Evolutionary conservation across 2,888 invertebrate genomes (phyloP).

Genomic region (Ariolimax columbianus): DNA sequence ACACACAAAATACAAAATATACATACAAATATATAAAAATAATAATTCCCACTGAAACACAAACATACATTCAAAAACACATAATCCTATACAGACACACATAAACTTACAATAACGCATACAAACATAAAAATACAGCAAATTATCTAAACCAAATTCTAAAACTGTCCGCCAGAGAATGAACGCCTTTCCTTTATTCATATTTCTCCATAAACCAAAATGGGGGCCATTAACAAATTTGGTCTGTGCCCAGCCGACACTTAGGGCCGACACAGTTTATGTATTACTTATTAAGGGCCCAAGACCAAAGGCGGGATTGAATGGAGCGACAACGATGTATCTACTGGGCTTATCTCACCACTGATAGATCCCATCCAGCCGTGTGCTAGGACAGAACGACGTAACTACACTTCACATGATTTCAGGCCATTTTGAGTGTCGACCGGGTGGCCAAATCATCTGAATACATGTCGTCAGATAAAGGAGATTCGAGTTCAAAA

Average conservation of each 20-base stretch:
- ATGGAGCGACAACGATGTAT: slow-evolving; percentile 22
- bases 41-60: neutral
- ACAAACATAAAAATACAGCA: neutral
- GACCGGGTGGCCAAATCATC: no score
- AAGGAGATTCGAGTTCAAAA: no score
- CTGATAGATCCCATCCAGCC: no score
- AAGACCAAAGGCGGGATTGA: neutral
- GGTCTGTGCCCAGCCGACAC: neutral
- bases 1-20: no score
- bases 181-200: neutral
- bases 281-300: slow-evolving; percentile 26
- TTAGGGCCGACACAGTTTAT: slow-evolving; percentile 5
- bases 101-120: neutral
- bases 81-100: neutral
- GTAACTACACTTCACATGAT: no score
- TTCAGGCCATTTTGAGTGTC: no score
- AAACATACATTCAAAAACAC: neutral
- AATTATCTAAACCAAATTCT: neutral
- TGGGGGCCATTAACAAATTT: neutral
- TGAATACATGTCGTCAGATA: no score
- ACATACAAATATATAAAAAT: no score
- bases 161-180: neutral
- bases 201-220: neutral
- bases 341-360: neutral
- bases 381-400: no score